phyloP scores from a whole-genome alignment of 2,113 vertebrate genomes.

The Podiceps cristatus region DNA sequence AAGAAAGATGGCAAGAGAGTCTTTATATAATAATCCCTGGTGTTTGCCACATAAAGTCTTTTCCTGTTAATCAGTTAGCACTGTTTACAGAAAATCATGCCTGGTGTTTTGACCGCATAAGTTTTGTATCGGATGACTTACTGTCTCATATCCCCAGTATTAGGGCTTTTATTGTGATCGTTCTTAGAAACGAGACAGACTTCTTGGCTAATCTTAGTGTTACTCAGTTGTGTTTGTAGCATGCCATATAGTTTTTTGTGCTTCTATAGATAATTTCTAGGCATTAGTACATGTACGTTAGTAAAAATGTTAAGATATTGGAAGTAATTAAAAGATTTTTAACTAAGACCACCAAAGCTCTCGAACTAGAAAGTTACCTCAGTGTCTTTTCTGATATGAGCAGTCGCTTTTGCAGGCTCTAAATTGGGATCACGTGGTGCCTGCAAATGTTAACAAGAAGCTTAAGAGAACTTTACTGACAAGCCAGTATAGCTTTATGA shows the following conservation, averaged over 20 bases:
- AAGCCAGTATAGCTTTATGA: slow-evolving; percentile 61
- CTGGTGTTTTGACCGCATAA: background rate
- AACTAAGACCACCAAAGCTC: background rate
- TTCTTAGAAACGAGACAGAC: background rate
- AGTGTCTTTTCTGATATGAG: slow-evolving; percentile 19
- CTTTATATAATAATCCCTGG: background rate
- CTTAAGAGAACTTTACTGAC: slow-evolving; percentile 60
- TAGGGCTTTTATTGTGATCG: background rate
- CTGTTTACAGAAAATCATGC: background rate
- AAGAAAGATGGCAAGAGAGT: background rate
- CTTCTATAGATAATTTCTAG: background rate
- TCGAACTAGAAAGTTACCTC: slow-evolving; percentile 19
- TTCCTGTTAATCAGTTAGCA: background rate
- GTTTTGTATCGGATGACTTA: background rate
- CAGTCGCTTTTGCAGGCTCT: slow-evolving; percentile 22
- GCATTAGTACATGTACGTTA: background rate
- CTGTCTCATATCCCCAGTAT: background rate
- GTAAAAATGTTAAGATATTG: background rate
- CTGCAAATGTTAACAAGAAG: slow-evolving; percentile 71
- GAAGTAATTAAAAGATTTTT: background rate
- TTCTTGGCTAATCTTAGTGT: background rate
- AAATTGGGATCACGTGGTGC: background rate
- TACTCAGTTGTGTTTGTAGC: background rate
- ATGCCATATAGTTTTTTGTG: background rate
- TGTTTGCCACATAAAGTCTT: background rate